Evolutionary conservation across 2,113 vertebrate species (phyloP), one percentile per base, ranked within the genome.

Genomic region (Anoplopoma fimbria): DNA sequence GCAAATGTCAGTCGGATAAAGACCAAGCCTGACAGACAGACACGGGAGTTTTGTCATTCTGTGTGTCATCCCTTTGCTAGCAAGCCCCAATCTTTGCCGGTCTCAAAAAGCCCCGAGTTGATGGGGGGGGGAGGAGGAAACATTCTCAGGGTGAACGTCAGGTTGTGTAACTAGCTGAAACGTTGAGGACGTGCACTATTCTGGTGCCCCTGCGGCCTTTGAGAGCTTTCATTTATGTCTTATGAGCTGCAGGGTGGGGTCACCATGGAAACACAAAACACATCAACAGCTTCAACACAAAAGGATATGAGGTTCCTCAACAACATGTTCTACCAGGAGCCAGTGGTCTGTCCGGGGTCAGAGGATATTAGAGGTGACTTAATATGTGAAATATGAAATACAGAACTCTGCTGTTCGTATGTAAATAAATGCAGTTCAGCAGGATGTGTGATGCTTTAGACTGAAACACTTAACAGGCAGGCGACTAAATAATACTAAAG

Each of bases 1-100:
- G 89, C 93, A 92, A 92, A 93, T 94, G 92, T 94, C 93, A 93
- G 86, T 88, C 65, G 87, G 94, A 95, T 93, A 92, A 93, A 93
- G 89, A 87, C 83, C 88, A 58, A 92, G 90, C 83, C 90, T 89
- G 92, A 94, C 89, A 90, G 91, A 93, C 89, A 88, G 85, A 93
- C 90, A 93, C 89, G 84, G 86, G 89, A 93, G 88, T 91, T 92
- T 90, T 93, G 93, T 94, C 89, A 90, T 93, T 90, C 77, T 27
- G 60, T 89, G 89, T 93, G 90, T 93, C 93, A 93, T 93, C 91
- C 92, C 88, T 90, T 87, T 83, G 87, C 92, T 86, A 81, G 91
- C 84, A 67, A 93, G 81, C 83, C 90, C 90, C 89, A 88, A 92
- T 88, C 89, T 87, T 85, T 81, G 70, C 84, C 82, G 25, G 84